These are phyloP conservation scores for Clunio marinus DNA, from an alignment of 2,888 invertebrate genomes.

Conservation along the genomic window DNA sequence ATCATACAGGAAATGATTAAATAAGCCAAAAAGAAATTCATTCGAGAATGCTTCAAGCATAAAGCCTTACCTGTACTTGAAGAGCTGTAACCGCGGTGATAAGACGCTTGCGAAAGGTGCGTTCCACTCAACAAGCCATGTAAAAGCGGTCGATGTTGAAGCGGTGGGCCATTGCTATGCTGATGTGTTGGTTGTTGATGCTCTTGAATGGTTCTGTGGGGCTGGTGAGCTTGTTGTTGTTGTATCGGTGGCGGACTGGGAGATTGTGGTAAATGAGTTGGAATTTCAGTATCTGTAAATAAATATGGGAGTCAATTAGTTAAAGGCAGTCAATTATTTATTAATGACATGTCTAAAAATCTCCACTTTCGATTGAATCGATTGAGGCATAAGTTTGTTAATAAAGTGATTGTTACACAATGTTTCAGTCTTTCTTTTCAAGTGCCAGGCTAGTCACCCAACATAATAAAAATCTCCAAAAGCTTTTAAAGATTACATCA, in stretches of 20 bases:
- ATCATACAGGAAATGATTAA: slow-evolving; percentile 18
- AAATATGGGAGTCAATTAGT: slow-evolving; percentile 20
- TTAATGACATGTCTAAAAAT: not conserved
- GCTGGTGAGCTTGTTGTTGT: slow-evolving; percentile 44
- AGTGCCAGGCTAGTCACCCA: not conserved
- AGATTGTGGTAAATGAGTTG: slow-evolving; percentile 48
- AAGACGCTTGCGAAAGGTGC: slow-evolving; percentile 50
- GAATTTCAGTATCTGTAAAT: slow-evolving; percentile 52
- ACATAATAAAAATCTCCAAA: not conserved
- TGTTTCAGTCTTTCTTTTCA: not conserved
- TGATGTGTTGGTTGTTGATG: slow-evolving; percentile 45
- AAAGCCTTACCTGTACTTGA: slow-evolving; percentile 51
- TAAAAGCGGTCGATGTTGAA: slow-evolving; percentile 49
- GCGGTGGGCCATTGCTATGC: slow-evolving; percentile 41
- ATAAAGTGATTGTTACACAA: not conserved
- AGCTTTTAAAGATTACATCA: not conserved
- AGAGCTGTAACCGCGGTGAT: slow-evolving; percentile 52
- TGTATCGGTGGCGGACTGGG: slow-evolving; percentile 50
- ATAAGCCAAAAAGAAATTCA: not conserved
- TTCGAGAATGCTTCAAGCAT: not conserved
- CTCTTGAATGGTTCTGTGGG: slow-evolving; percentile 46
- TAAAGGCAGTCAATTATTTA: not conserved
- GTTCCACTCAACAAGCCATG: slow-evolving; percentile 52
- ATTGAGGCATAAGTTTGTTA: not conserved
- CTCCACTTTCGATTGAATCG: not conserved